Evolutionary conservation across 2,888 invertebrate genomes (phyloP).

Genomic region (Actias luna): DNA sequence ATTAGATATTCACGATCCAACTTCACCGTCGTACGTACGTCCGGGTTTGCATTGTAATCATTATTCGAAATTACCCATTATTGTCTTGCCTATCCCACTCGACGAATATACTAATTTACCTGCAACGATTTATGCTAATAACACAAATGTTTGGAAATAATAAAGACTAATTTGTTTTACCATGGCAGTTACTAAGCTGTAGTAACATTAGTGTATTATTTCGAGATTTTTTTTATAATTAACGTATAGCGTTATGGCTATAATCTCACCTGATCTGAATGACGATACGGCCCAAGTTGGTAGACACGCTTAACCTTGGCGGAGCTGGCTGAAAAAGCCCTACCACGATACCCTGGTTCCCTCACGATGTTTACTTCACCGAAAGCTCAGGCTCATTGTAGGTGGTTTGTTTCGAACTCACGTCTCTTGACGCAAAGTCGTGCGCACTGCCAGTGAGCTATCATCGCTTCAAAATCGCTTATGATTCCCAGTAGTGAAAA

Average conservation of each 20-base stretch:
- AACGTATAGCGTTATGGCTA: background rate
- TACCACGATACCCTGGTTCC: too few relatives aligned
- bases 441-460: too few relatives aligned
- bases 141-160: conserved; percentile 7
- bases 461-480: too few relatives aligned
- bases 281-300: too few relatives aligned
- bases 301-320: too few relatives aligned
- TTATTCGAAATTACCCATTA: conserved; percentile 67
- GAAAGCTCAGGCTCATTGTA: too few relatives aligned
- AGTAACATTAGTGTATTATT: background rate
- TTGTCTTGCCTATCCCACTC: conserved; percentile 64
- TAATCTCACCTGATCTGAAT: too few relatives aligned
- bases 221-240: conserved; percentile 3
- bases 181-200: background rate
- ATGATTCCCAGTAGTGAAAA: too few relatives aligned
- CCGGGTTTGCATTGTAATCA: conserved; percentile 44
- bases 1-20: conserved; percentile 16
- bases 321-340: too few relatives aligned
- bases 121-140: conserved; percentile 17
- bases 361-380: too few relatives aligned
- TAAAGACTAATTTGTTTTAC: conserved; percentile 8
- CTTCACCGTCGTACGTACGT: conserved; percentile 31
- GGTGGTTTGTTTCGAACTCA: too few relatives aligned
- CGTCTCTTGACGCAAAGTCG: too few relatives aligned
- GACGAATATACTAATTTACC: conserved; percentile 52